These are phyloP conservation scores for Plemyria rubiginata DNA, from an alignment of 2,888 invertebrate genomes.

Conservation along the genomic window DNA sequence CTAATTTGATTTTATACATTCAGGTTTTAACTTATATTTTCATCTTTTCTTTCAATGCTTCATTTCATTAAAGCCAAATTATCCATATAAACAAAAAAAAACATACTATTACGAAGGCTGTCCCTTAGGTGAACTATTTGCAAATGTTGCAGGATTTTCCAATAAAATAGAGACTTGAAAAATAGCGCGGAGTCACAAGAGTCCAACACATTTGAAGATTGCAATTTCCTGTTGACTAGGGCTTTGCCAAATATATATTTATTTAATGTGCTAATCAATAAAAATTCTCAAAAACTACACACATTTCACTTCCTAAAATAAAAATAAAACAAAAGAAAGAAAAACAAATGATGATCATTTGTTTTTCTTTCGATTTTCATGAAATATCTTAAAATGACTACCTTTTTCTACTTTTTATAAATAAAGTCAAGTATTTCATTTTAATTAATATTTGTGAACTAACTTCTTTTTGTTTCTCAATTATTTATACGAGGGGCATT, in stretches of 20 bases:
- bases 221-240: slow-evolving; percentile 58
- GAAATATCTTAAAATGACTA: too few relatives aligned
- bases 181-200: slow-evolving; percentile 56
- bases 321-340: too few relatives aligned
- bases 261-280: not conserved
- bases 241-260: slow-evolving; percentile 43
- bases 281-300: too few relatives aligned
- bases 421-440: too few relatives aligned
- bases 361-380: too few relatives aligned
- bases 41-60: not conserved
- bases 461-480: not conserved
- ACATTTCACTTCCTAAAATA: too few relatives aligned
- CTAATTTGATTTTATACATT: slow-evolving; percentile 30
- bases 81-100: not conserved
- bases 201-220: slow-evolving; percentile 68
- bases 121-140: slow-evolving; percentile 37
- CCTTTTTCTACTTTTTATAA: too few relatives aligned
- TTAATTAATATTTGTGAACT: not conserved
- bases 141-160: slow-evolving; percentile 58
- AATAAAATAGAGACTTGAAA: slow-evolving; percentile 51
- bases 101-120: not conserved
- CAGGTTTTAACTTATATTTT: slow-evolving; percentile 20
- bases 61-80: too few relatives aligned
- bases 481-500: not conserved
- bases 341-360: too few relatives aligned